A percentile compares a stretch with the other conserved stretches of the same genome.
Conservation (phyloP, 1,140 invertebrate genomes). For the Trichonephila inaurata region DNA sequence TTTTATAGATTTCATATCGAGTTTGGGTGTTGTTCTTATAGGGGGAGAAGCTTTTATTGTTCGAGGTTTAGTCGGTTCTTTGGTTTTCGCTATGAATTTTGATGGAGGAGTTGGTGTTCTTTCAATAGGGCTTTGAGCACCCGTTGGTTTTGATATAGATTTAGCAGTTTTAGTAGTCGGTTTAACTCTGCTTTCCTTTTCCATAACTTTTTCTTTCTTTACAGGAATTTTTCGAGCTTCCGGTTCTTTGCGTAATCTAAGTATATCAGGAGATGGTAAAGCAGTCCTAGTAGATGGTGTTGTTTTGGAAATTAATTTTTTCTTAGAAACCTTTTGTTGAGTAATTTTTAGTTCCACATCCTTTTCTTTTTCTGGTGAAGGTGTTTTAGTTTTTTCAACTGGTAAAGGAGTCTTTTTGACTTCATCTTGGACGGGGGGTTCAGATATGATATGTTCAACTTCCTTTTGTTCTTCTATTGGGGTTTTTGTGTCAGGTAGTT, state of each 20-base stretch:
- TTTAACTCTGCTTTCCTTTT: slow-evolving; percentile 70
- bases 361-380: slow-evolving; percentile 27
- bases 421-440: background rate
- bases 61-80: background rate
- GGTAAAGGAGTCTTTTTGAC: background rate
- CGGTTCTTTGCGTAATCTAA: slow-evolving; percentile 37
- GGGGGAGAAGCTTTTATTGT: background rate
- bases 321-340: slow-evolving; percentile 41
- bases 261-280: background rate
- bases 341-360: background rate
- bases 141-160: background rate
- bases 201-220: slow-evolving; percentile 74
- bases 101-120: slow-evolving; percentile 33
- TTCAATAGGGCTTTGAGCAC: slow-evolving; percentile 27
- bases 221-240: slow-evolving; percentile 51
- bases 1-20: slow-evolving; percentile 79
- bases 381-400: background rate
- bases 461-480: background rate
- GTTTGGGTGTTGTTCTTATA: slow-evolving; percentile 37
- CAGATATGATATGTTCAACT: background rate
- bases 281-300: background rate
- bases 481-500: background rate
- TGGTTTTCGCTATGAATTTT: background rate
- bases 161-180: background rate
- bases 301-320: slow-evolving; percentile 25